Percentiles rank a stretch among this genome's conserved stretches.
Conservation (phyloP, 1,140 invertebrate genomes). For the Frieseomelitta varia region DNA sequence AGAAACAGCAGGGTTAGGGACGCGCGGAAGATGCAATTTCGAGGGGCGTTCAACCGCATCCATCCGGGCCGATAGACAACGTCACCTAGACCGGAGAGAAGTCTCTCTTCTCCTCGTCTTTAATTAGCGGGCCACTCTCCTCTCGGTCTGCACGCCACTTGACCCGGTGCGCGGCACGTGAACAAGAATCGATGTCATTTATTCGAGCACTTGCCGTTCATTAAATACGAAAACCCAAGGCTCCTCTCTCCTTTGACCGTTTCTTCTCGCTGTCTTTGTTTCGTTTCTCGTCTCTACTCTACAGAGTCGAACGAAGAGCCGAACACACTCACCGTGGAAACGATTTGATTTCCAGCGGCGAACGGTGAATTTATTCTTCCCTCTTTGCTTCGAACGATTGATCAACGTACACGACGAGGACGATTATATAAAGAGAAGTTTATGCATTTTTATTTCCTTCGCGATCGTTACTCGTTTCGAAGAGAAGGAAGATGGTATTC, state of each 20-base stretch:
- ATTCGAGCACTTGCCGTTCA: conserved; percentile 31
- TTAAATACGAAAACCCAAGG: conserved; percentile 24
- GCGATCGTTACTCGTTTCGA: not conserved
- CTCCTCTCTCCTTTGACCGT: not conserved
- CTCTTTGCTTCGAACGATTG: not conserved
- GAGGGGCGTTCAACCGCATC: conserved; percentile 13
- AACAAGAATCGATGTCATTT: conserved; percentile 48
- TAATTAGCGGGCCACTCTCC: conserved; percentile 37
- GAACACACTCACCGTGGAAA: too few species aligned
- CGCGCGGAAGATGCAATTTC: conserved; percentile 15
- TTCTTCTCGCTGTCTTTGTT: not conserved
- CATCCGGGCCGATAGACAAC: not conserved
- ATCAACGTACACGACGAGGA: not conserved
- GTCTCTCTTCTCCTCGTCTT: conserved; percentile 7
- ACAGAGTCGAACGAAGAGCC: not conserved
- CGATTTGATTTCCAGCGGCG: not conserved
- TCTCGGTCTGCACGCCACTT: conserved; percentile 28
- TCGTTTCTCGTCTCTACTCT: too few species aligned
- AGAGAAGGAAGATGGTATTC: not conserved
- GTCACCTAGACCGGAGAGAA: not conserved
- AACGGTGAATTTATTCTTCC: not conserved
- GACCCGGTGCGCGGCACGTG: conserved; percentile 26
- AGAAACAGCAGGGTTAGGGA: not conserved
- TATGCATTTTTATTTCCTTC: not conserved
- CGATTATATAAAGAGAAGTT: not conserved